Evolutionary conservation across 2,888 invertebrate genomes (phyloP).

Genomic region (Uropetala carovei): DNA sequence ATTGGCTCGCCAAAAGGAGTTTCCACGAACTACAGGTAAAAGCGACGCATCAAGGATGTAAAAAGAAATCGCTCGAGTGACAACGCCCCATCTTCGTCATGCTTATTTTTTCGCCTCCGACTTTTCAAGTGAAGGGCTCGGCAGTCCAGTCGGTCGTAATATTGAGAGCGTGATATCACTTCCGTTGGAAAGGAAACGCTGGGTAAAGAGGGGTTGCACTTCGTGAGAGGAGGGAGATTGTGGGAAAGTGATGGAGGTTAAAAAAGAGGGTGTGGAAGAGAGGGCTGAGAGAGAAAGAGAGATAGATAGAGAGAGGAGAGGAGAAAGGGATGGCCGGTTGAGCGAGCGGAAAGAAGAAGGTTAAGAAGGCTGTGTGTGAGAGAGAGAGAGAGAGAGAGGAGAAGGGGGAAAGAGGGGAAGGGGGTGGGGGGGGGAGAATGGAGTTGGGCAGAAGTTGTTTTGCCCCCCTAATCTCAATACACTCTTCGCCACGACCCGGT

Average conservation of each 20-base stretch:
- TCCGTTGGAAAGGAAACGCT: background rate
- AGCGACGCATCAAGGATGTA: too few relatives aligned
- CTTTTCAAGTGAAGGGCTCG: too few relatives aligned
- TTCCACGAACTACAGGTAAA: too few relatives aligned
- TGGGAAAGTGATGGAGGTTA: too few relatives aligned
- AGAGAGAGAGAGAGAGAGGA: background rate
- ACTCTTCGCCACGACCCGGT: background rate
- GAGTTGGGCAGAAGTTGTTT: background rate
- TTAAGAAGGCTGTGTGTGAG: too few relatives aligned
- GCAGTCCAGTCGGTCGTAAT: background rate
- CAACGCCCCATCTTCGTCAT: too few relatives aligned
- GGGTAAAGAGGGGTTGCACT: too few relatives aligned
- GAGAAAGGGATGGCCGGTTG: background rate
- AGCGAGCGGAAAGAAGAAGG: background rate
- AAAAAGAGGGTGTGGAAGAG: too few relatives aligned
- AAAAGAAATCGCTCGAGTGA: too few relatives aligned
- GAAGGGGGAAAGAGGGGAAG: background rate
- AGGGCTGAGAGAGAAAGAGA: background rate
- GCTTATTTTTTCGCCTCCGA: too few relatives aligned
- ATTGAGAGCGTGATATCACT: constrained; percentile 1
- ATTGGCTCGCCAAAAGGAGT: too few relatives aligned
- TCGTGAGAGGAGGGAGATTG: too few relatives aligned
- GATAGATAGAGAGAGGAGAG: background rate
- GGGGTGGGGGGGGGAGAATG: background rate
- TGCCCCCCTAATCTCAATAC: constrained; percentile 54